Conservation (phyloP, 2,888 invertebrate species). For the Pammene fasciana region DNA sequence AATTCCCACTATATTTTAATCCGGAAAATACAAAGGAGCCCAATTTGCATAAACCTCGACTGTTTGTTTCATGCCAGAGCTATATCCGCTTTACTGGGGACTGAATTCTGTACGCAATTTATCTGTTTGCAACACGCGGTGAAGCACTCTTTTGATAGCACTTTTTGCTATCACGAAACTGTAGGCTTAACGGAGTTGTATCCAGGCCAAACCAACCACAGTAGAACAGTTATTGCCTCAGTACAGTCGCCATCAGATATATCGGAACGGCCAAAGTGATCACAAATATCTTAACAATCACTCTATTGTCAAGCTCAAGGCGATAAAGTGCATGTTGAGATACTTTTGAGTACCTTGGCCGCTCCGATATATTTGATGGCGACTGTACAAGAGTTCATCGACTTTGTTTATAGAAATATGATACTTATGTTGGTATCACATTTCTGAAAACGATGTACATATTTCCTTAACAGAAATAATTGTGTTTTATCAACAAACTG, state of each 20-base stretch:
- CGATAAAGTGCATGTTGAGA: no score
- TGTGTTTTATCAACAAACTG: no score
- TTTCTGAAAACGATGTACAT: no score
- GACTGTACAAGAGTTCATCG: neutral
- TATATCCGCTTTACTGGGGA: conserved; percentile 75
- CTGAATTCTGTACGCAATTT: conserved; percentile 74
- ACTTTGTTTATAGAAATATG: neutral
- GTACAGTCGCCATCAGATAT: no score
- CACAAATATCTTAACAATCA: no score
- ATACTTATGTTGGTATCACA: no score
- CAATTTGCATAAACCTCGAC: conserved; percentile 82
- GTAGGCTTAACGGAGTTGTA: conserved; percentile 17
- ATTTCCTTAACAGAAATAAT: no score
- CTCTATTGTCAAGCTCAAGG: no score
- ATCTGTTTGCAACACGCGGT: conserved; percentile 66
- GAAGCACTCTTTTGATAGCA: conserved; percentile 32
- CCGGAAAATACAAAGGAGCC: conserved; percentile 80
- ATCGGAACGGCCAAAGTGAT: no score
- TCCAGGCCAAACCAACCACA: conserved; percentile 2
- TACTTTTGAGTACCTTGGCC: no score
- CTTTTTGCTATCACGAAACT: conserved; percentile 17
- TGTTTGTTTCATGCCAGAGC: conserved; percentile 80
- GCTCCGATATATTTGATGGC: no score
- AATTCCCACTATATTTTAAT: conserved; percentile 82
- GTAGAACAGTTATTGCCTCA: neutral